Percentiles rank a stretch among this genome's conserved stretches.
phyloP scores from a whole-genome alignment of 2,797 vertebrate genomes.

The Brachyrhaphis roseni region DNA sequence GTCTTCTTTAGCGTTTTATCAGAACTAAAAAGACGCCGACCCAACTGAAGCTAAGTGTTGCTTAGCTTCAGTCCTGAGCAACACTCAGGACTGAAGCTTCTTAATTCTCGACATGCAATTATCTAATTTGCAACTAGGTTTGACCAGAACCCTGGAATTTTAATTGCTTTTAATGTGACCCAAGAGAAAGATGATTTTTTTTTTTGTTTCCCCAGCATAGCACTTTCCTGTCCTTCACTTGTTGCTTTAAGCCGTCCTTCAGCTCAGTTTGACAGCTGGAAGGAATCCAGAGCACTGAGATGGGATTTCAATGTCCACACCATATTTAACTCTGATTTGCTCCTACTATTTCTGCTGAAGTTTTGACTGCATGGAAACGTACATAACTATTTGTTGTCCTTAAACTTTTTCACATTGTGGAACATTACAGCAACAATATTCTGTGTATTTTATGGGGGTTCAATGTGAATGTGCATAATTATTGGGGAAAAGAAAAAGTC shows the following conservation, averaged over 20 bases:
- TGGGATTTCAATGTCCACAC: background rate
- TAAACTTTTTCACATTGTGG: background rate
- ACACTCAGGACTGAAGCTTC: background rate
- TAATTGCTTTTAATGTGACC: background rate
- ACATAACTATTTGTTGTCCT: background rate
- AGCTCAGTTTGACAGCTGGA: background rate
- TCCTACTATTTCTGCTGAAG: background rate
- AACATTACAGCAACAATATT: background rate
- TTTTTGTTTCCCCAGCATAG: background rate
- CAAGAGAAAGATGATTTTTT: background rate
- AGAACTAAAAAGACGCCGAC: background rate
- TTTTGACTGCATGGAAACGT: background rate
- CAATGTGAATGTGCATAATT: background rate
- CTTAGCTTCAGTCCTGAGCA: background rate
- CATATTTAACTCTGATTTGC: background rate
- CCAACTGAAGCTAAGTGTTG: background rate
- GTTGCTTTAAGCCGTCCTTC: background rate
- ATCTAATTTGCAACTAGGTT: background rate
- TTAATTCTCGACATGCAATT: background rate
- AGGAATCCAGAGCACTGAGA: background rate
- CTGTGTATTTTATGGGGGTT: background rate
- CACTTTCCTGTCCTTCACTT: background rate
- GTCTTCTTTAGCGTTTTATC: constrained; percentile 4
- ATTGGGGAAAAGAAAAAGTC: background rate
- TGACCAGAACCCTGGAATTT: background rate